Evolutionary conservation across 2,113 vertebrate species (phyloP).

Genomic region (Callocephalon fimbriatum): DNA sequence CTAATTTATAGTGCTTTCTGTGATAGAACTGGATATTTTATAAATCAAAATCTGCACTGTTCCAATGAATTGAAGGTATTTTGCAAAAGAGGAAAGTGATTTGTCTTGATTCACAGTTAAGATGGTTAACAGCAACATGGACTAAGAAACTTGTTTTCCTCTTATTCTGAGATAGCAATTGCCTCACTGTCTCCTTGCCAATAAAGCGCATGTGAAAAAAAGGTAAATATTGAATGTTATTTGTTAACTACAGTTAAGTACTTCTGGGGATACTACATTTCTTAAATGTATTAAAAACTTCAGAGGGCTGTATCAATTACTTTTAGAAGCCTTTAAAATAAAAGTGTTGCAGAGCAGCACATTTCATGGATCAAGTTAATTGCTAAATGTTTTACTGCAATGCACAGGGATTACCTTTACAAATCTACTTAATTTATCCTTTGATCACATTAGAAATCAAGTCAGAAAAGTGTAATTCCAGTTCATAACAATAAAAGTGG

Average conservation of each 20-base stretch:
- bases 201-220: neutral
- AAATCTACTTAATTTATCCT: conserved; percentile 52
- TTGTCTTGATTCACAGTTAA: neutral
- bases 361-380: conserved; percentile 32
- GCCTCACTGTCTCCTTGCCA: neutral
- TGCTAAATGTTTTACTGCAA: conserved; percentile 37
- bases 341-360: neutral
- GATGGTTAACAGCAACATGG: neutral
- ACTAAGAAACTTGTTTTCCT: neutral
- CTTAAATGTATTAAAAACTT: neutral
- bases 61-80: neutral
- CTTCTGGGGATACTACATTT: conserved; percentile 1
- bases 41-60: neutral
- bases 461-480: conserved; percentile 20
- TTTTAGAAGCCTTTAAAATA: conserved; percentile 4
- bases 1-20: neutral
- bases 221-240: neutral
- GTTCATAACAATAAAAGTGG: conserved; percentile 19
- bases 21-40: neutral
- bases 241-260: neutral
- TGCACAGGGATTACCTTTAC: conserved; percentile 20
- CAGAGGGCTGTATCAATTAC: neutral
- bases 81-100: neutral
- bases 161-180: neutral
- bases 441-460: conserved; percentile 33